Evolutionary conservation across 23 tunicate genomes (phyloP).

Genomic region (Phallusia fumigata): DNA sequence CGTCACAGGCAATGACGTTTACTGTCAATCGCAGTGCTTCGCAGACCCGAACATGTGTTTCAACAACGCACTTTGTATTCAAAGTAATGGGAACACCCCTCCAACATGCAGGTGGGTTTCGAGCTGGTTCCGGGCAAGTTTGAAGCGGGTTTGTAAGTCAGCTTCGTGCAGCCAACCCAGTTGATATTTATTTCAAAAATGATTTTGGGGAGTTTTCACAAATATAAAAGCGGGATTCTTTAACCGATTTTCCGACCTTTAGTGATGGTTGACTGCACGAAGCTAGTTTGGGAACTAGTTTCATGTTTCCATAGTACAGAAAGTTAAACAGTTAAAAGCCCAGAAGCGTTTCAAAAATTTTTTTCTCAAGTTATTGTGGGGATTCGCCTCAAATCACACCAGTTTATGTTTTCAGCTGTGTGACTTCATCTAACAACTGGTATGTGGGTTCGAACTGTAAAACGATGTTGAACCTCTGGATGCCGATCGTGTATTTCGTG

Average conservation of each 20-base stretch:
- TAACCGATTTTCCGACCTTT: too few relatives aligned
- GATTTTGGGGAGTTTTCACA: neutral
- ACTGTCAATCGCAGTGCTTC: neutral
- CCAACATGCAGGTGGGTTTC: neutral
- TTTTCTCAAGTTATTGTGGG: too few relatives aligned
- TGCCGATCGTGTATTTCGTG: constrained; percentile 26
- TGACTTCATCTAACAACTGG: constrained; percentile 18
- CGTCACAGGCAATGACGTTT: neutral
- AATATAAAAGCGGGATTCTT: too few relatives aligned
- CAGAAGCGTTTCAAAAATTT: neutral
- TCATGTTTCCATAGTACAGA: too few relatives aligned
- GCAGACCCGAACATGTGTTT: neutral
- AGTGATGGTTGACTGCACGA: too few relatives aligned
- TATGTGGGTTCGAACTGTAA: constrained; percentile 39
- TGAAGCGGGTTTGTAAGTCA: neutral
- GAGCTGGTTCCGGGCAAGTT: neutral
- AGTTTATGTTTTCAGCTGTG: neutral
- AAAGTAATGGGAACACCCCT: neutral
- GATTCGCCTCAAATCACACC: too few relatives aligned
- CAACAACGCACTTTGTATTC: neutral
- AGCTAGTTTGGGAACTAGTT: too few relatives aligned
- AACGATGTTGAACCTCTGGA: constrained; percentile 37
- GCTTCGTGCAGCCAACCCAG: neutral
- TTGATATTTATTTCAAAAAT: neutral
- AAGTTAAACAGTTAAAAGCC: too few relatives aligned